Evolutionary conservation across 2,888 invertebrate genomes (phyloP).

Genomic region (Dicranocentrus wangi): DNA sequence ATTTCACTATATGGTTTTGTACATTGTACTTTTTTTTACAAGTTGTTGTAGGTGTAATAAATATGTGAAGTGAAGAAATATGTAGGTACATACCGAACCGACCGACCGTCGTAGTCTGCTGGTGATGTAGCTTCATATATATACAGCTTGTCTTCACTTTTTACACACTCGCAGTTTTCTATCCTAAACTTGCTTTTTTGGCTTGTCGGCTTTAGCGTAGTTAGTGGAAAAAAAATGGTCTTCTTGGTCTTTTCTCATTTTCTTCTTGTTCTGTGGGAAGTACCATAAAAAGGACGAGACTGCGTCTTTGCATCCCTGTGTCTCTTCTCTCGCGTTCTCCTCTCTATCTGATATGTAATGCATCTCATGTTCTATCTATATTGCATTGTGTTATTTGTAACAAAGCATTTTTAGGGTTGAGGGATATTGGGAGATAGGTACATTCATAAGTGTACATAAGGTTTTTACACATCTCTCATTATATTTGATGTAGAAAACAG

Average conservation of each 20-base stretch:
- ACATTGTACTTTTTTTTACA: background rate
- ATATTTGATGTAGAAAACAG: too few species aligned
- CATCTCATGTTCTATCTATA: background rate
- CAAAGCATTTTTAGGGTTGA: too few species aligned
- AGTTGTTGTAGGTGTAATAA: constrained; percentile 29
- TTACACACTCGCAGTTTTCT: background rate
- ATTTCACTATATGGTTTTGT: too few species aligned
- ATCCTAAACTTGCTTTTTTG: constrained; percentile 3
- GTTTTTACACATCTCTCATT: too few species aligned
- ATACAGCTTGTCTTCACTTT: too few species aligned
- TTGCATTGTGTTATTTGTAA: background rate
- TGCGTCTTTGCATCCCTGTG: constrained; percentile 23
- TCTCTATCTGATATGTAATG: constrained; percentile 2
- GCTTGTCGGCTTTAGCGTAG: constrained; percentile 8
- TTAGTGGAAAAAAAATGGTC: background rate
- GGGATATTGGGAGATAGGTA: too few species aligned
- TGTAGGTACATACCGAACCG: constrained; percentile 4
- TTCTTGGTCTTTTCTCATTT: constrained; percentile 9
- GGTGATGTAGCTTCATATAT: too few species aligned
- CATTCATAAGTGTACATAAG: too few species aligned
- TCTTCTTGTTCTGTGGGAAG: constrained; percentile 18
- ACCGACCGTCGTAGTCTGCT: too few species aligned
- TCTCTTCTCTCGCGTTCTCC: background rate
- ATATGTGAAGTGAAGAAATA: constrained; percentile 10
- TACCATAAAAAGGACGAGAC: constrained; percentile 21